Evolutionary conservation across 2,113 vertebrate genomes (phyloP).

Genomic region (Apeltes quadracus): DNA sequence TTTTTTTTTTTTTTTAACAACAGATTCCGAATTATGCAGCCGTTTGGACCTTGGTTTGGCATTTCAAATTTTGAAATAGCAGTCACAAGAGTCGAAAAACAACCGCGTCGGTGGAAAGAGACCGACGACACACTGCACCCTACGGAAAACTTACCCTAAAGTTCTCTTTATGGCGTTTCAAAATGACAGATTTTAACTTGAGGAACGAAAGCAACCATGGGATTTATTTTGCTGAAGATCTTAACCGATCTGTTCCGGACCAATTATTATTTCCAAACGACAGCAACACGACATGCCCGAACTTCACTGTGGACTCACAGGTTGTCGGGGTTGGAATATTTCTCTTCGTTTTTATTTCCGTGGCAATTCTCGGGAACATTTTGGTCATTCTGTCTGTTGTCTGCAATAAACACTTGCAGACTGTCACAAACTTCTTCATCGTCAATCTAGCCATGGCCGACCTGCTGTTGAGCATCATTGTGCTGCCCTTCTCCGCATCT

Average conservation of each 20-base stretch:
- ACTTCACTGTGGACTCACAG: slow-evolving; percentile 84
- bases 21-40: not conserved
- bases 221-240: slow-evolving; percentile 76
- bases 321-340: slow-evolving; percentile 88
- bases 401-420: slow-evolving; percentile 95
- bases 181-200: slow-evolving; percentile 88
- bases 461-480: slow-evolving; percentile 90
- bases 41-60: not conserved
- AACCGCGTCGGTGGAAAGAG: not conserved
- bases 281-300: slow-evolving; percentile 77
- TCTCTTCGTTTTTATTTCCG: slow-evolving; percentile 89
- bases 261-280: slow-evolving; percentile 62
- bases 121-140: slow-evolving; percentile 24
- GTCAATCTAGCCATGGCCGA: slow-evolving; percentile 97
- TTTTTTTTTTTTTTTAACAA: not conserved
- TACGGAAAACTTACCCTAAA: slow-evolving; percentile 56
- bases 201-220: slow-evolving; percentile 86
- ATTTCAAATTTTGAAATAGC: not conserved
- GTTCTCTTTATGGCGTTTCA: slow-evolving; percentile 81
- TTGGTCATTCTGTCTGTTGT: slow-evolving; percentile 95
- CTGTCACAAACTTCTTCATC: slow-evolving; percentile 97
- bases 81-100: not conserved
- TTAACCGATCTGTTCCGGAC: slow-evolving; percentile 64
- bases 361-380: slow-evolving; percentile 95
- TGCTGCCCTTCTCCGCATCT: slow-evolving; percentile 96